Evolutionary conservation across 2,113 vertebrate genomes (phyloP).

Genomic region (Trinectes maculatus): DNA sequence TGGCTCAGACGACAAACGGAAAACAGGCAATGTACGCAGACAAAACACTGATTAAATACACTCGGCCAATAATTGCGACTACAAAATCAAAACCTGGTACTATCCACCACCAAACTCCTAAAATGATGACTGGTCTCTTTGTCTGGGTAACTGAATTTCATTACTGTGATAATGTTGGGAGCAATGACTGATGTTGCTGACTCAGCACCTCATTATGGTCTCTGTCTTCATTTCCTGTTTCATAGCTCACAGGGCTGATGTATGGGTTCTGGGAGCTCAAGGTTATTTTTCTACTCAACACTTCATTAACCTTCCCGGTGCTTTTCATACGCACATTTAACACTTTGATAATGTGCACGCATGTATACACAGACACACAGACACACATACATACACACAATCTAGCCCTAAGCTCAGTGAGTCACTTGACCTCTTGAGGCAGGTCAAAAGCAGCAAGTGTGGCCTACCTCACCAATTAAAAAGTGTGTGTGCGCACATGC

Average conservation of each 20-base stretch:
- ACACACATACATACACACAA: constrained; percentile 6
- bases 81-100: constrained; percentile 10
- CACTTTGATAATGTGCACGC: constrained; percentile 33
- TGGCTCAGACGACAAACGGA: not conserved
- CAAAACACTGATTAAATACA: not conserved
- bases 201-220: constrained; percentile 78
- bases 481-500: constrained; percentile 32
- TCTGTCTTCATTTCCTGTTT: constrained; percentile 78
- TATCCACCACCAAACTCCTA: constrained; percentile 12
- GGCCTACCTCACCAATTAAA: constrained; percentile 55
- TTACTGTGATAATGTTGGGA: constrained; percentile 64
- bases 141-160: constrained; percentile 65
- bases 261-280: constrained; percentile 73
- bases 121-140: constrained; percentile 59
- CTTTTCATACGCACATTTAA: constrained; percentile 51
- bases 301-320: constrained; percentile 76
- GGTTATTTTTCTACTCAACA: constrained; percentile 76
- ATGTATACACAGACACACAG: not conserved
- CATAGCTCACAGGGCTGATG: constrained; percentile 74
- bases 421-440: constrained; percentile 53
- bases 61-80: not conserved
- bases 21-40: not conserved
- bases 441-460: constrained; percentile 46
- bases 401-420: constrained; percentile 22
- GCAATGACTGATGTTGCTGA: constrained; percentile 77